Base-by-base conservation (phyloP, 2,797 vertebrate genomes). In the Tachyglossus aculeatus region DNA sequence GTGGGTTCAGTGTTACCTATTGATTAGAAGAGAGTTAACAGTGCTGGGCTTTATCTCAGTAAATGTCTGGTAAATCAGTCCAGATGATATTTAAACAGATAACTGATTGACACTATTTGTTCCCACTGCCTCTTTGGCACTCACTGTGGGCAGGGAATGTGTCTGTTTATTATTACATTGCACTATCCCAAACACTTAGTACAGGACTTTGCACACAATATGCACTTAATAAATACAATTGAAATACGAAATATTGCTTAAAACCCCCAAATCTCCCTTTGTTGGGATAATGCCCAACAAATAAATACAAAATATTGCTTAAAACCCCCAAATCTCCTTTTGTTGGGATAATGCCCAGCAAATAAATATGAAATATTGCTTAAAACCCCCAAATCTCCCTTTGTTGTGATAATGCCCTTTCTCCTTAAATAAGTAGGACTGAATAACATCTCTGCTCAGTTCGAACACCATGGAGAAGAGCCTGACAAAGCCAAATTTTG, bases 21-120 rank as follows among this genome's bases (percentile, higher is more conserved):
- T 76, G 32, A 88, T 88, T 82, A 78, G 78, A 52, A 72, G 63
- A 80, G 75, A 58, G 76, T 73, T 83, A 81, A 77, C 86, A 82
- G 85, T 77, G 80, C 85, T 80, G 77, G 68, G 27, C 86, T 89
- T 89, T 86, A 85, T 88, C 84, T 86, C 65, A 3, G 24, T 14
- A 13, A 61, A 80, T 12, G 62, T 76, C 68, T 1, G 18, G 53
- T 57, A 68, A 52, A 71, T 74, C 71, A 65, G 77, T 80, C 80
- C 27, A 54, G 43, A 52, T 44, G 79, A 65, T 67, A 38, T 58
- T 38, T 79, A 34, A 57, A 68, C 53, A 11, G 74, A 38, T 13
- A 78, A 81, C 13, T 6, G 21, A 72, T 19, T 5, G 50, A 52
- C 7, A 6, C 57, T 55, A 77, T 84, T 60, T 74, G 78, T 79